Base-by-base conservation (phyloP, 2,797 vertebrate species). In the Coccyzus lansbergi region DNA sequence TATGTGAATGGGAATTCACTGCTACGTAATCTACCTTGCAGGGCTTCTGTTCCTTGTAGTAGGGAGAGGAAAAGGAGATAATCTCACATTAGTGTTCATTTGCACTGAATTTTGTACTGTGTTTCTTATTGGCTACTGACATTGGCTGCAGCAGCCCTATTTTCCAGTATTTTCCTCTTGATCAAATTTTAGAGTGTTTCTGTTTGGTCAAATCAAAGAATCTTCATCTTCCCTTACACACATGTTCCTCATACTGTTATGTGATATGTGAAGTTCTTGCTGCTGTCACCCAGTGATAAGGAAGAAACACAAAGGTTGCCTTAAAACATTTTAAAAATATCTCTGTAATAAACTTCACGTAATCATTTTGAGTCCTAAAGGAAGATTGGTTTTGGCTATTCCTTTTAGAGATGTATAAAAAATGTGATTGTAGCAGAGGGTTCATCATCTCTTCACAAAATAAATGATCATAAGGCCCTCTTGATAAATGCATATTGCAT, bases 361-460 rank as follows among this genome's bases (percentile, higher is more conserved):
- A 80, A 87, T 63, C 2, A 70, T 70, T 90, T 67, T 83, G 67
- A 65, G 51, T 86, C 52, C 34, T 72, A 70, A 79, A 79, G 26
- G 48, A 88, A 78, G 63, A 67, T 70, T 82, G n/a, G 2, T 86
- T 90, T 86, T 72, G 22, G 19, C 56, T 90, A n/a, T 85, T 94
- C 8, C 15, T 94, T 93, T 90, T 60, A 76, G 63, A 51, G 42
- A 48, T 80, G 29, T 51, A 48, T 60, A 44, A 90, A 95, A 94
- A 85, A 59, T 36, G 13, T 78, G 42, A 58, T 48, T 76, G 36
- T 77, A 92, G 68, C 31, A 70, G 48, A 70, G 48, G 11, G 33
- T 84, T 94, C 67, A 72, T 82, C 26, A 69, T 67, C 28, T 56
- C 51, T 81, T 64, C 71, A 83, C 20, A 64, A 76, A 92, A 94